Evolutionary conservation across 2,888 invertebrate species (phyloP), one percentile per base, ranked within the genome.

Genomic region (Adelognathus sp.): DNA sequence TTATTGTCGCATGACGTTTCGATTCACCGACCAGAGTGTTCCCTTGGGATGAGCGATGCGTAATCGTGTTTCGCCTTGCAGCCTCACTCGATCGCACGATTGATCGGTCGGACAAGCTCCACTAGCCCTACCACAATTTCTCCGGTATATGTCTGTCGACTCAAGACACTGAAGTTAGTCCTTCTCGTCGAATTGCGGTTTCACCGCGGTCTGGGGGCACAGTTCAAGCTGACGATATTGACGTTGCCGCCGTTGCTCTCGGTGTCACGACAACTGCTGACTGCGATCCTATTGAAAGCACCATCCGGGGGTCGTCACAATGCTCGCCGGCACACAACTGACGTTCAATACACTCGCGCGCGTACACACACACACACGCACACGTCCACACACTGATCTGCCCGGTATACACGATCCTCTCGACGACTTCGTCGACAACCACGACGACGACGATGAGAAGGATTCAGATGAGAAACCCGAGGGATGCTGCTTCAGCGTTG

Each of bases 11-110:
- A 41, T 44, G 50, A 27, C 4, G 11, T 7, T 60, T 16, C n/a
- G 29, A 66, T 52, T 39, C 33, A 21, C 29, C 14, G 14, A 31
- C 39, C n/a, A n/a, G 31, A 27, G 9, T 44, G 27, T 39, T n/a
- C 31, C 18, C 56, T 63, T 11, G 16, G 16, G n/a, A 29, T 60
- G 27, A 18, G 27, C 52, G 21, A 61, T 24, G 11, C 18, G 52
- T 24, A 52, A 75, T 56, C 4, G 29, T n/a, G 18, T 33, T 63
- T 63, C 21, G 29, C 44, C 31, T 27, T 54, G 44, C 69, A 67
- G 63, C 58, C 64, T 61, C 50, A 24, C 69, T 76, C 72, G 77
- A 84, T 83, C 78, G 79, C 52, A 64, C 52, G 79, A 46, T 71
- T 27, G 50, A 54, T 4, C 14, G 29, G 1, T 44, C 24, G 50